These are phyloP conservation scores for Callorhinus ursinus DNA, from an alignment of 2,113 vertebrate genomes.

Conservation along the genomic window DNA sequence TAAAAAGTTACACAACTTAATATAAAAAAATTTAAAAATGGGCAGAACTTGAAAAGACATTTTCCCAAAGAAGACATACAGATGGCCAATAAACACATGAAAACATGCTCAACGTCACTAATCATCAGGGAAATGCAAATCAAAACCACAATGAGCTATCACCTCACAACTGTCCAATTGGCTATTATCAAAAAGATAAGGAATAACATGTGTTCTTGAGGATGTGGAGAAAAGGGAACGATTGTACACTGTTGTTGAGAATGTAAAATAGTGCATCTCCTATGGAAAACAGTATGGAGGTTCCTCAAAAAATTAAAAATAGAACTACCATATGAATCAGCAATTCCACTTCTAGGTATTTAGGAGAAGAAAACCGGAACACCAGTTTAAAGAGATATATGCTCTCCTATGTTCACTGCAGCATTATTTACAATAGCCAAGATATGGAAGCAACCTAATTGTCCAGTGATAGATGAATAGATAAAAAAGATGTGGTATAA, in stretches of 20 bases:
- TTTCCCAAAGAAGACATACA: neutral
- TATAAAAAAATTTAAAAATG: neutral
- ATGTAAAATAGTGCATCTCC: neutral
- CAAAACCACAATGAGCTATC: neutral
- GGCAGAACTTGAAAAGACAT: neutral
- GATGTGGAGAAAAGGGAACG: neutral
- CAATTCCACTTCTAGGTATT: neutral
- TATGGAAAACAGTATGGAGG: neutral
- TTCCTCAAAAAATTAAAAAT: neutral
- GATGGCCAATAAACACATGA: neutral
- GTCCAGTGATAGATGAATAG: neutral
- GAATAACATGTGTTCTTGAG: neutral
- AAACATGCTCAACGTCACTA: neutral
- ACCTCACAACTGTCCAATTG: neutral
- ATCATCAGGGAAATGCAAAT: neutral
- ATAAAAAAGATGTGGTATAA: neutral
- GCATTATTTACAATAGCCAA: neutral
- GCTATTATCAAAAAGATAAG: neutral
- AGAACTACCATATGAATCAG: neutral
- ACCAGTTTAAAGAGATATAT: neutral
- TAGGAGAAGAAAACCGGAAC: neutral
- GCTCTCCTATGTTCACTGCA: neutral
- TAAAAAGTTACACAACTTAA: neutral
- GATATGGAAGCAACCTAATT: neutral
- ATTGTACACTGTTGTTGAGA: neutral